Base-by-base conservation (phyloP, 2,888 invertebrate genomes). In the Stegophylla sp. region DNA sequence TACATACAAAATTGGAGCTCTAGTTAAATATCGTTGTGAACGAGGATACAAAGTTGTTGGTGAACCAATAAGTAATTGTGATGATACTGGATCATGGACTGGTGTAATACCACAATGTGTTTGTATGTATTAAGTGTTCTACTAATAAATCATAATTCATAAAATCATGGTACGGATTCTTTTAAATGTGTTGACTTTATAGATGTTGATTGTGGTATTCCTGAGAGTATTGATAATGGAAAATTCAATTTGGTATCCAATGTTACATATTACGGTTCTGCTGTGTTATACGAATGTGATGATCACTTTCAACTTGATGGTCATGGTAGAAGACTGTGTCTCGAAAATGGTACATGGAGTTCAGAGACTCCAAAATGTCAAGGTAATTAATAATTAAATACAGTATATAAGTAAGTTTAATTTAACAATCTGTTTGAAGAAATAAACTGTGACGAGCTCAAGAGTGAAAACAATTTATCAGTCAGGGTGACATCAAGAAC, bases 271-370 rank as follows among this genome's bases (percentile, higher is more conserved):
- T 95, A 95, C 85, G 95, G 95, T 0, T 93, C 94, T 0, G 91
- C 93, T 1, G 94, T 91, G 0, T 88, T 95, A 10, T 96, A 96
- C 86, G 92, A 94, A 84, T 96, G 96, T 85, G 90, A 93, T 82
- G 88, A 90, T 3, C 93, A 95, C 85, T 96, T 91, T 87, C 92
- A 92, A 85, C 87, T 96, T 15, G 93, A 93, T 84, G 96, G 96
- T 0, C 93, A 94, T 3, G 93, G 94, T 3, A 89, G 95, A 75
- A 88, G 96, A 82, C 87, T 94, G 74, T 96, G 96, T 85, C 90
- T 94, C 76, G 95, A 96, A 85, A 93, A 96, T 85, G 95, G 93
- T 72, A 95, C 94, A 0, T 96, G 96, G 96, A 94, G 94, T 85
- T 93, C 94, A 23, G 93, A 93, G 82, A 88, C 91, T 0, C 95